Evolutionary conservation across 2,113 vertebrate genomes (phyloP).

Genomic region (Hemibagrus wyckioides): DNA sequence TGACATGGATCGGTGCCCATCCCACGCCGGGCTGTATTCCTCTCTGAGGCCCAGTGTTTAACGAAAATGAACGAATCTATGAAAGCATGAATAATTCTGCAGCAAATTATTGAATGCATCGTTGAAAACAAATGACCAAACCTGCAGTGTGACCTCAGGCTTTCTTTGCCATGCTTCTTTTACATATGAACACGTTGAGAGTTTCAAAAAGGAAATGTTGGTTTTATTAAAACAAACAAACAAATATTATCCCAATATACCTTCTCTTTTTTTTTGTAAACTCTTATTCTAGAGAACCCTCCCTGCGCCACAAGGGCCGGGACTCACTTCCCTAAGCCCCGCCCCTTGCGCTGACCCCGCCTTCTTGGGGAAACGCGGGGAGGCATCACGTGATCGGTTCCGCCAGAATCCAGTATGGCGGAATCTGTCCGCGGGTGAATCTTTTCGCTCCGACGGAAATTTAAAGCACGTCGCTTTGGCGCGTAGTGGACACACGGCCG

Average conservation of each 20-base stretch:
- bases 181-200: not conserved
- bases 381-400: constrained; percentile 69
- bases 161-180: not conserved
- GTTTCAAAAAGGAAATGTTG: not conserved
- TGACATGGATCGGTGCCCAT: not conserved
- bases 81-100: not conserved
- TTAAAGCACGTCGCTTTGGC: constrained; percentile 44
- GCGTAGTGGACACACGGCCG: constrained; percentile 27
- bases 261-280: not conserved
- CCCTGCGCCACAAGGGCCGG: not conserved
- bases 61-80: not conserved
- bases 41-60: not conserved
- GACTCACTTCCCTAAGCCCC: not conserved
- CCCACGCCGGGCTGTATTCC: not conserved
- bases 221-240: too few species aligned
- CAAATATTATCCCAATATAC: not conserved
- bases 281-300: not conserved
- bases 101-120: not conserved
- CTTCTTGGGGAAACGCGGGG: constrained; percentile 65
- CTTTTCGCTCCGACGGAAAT: constrained; percentile 60
- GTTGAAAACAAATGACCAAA: not conserved
- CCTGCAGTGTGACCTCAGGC: not conserved
- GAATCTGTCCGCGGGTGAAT: constrained; percentile 59
- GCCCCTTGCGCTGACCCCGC: constrained; percentile 57
- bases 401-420: constrained; percentile 69